phyloP scores from a whole-genome alignment of 2,797 vertebrate species.

The Rhinogobio ventralis region DNA sequence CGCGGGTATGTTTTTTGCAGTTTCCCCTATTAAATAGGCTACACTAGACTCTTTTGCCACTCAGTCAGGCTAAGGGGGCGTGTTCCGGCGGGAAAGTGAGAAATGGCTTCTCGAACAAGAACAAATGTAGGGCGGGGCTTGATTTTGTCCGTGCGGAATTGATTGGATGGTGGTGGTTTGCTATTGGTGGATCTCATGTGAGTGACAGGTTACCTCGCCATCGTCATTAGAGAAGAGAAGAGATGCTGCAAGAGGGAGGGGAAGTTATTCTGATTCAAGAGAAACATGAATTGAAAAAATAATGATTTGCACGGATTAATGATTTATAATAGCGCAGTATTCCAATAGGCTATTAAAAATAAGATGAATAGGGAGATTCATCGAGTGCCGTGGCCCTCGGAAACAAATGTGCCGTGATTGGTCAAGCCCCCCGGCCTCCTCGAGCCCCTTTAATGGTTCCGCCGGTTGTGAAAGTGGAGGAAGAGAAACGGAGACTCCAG shows the following conservation, averaged over 20 bases:
- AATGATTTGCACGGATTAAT: neutral
- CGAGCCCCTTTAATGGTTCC: conserved; percentile 39
- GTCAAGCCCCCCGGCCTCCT: neutral
- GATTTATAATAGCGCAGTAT: neutral
- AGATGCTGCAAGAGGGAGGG: neutral
- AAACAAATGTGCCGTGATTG: conserved; percentile 36
- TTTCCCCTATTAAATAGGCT: no score
- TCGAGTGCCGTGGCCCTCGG: no score
- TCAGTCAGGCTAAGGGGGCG: no score
- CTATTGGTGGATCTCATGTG: neutral
- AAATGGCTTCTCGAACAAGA: no score
- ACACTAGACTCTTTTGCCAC: no score
- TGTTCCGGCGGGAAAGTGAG: no score
- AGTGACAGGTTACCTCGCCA: neutral
- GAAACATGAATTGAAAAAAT: neutral
- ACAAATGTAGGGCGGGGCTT: no score
- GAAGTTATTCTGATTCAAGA: neutral
- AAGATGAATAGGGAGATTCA: neutral
- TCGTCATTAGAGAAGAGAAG: neutral
- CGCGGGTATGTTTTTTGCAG: no score
- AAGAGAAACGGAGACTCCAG: conserved; percentile 50
- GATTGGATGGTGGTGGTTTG: no score
- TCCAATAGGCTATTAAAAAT: no score
- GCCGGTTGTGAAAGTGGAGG: conserved; percentile 54
- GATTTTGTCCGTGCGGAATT: no score